Percentiles rank a stretch among this genome's conserved stretches.
phyloP scores from a whole-genome alignment of 2,888 invertebrate genomes.

The Drosophila niveifrons region DNA sequence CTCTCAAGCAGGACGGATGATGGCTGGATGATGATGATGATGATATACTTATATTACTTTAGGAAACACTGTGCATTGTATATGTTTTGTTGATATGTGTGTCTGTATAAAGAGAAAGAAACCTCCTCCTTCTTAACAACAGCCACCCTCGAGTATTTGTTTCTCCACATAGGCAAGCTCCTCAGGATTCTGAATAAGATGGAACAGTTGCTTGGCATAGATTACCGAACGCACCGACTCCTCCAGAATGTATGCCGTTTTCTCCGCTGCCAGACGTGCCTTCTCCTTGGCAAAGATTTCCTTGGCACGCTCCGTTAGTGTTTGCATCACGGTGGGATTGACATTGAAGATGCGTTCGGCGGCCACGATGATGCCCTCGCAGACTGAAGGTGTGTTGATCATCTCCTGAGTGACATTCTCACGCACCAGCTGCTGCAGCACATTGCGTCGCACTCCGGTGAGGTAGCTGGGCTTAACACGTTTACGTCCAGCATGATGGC shows the following conservation, averaged over 20 bases:
- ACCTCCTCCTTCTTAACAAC: slow-evolving; percentile 2
- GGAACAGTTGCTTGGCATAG: slow-evolving; percentile 73
- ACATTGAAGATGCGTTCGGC: slow-evolving; percentile 52
- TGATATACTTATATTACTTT: slow-evolving; percentile 8
- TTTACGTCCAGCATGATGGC: slow-evolving; percentile 47
- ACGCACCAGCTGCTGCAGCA: slow-evolving; percentile 46
- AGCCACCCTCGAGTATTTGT: slow-evolving; percentile 19
- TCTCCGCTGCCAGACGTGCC: slow-evolving; percentile 55
- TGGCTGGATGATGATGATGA: neutral
- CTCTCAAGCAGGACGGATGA: neutral
- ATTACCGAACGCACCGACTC: slow-evolving; percentile 72
- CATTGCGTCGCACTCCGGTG: slow-evolving; percentile 33
- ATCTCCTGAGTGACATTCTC: slow-evolving; percentile 53
- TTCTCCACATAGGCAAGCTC: slow-evolving; percentile 21
- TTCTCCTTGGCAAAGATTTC: slow-evolving; percentile 71
- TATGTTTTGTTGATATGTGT: slow-evolving; percentile 11
- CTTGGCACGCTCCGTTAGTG: slow-evolving; percentile 68
- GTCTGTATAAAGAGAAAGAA: neutral
- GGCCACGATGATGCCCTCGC: slow-evolving; percentile 34
- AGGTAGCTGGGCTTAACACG: slow-evolving; percentile 65
- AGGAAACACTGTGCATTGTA: slow-evolving; percentile 14
- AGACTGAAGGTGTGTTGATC: slow-evolving; percentile 24
- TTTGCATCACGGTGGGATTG: slow-evolving; percentile 40
- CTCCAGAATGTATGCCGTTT: slow-evolving; percentile 66
- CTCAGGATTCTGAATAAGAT: slow-evolving; percentile 63